These are phyloP conservation scores for Epicauta chinensis DNA, from an alignment of 1,140 invertebrate species.

Conservation along the genomic window DNA sequence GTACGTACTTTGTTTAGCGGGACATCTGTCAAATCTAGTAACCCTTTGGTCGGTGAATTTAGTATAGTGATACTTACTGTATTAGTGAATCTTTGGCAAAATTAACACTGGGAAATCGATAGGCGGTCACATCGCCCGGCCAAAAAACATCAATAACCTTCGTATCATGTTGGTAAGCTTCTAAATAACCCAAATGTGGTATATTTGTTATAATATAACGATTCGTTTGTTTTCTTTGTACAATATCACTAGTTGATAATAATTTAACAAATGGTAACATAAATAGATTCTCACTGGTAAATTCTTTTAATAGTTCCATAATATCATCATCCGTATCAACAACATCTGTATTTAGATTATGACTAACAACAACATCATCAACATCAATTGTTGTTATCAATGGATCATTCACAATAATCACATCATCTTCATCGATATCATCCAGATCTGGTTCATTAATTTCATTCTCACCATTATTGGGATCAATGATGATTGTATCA, in stretches of 20 bases:
- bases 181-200: conserved; percentile 31
- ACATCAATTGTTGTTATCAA: too few species aligned
- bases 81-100: conserved; percentile 16
- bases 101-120: conserved; percentile 24
- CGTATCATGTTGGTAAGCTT: conserved; percentile 20
- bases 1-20: too few species aligned
- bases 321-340: too few species aligned
- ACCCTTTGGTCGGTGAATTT: neutral
- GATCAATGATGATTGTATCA: too few species aligned
- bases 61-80: neutral
- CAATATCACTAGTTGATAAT: conserved; percentile 15
- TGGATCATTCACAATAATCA: too few species aligned
- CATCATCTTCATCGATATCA: conserved; percentile 5
- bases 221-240: conserved; percentile 3
- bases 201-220: conserved; percentile 32
- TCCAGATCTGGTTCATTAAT: neutral
- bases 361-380: too few species aligned
- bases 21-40: too few species aligned
- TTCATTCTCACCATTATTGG: too few species aligned
- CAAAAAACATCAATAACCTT: conserved; percentile 27
- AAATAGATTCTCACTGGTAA: conserved; percentile 4
- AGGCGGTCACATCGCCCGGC: conserved; percentile 29
- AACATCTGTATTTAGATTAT: too few species aligned
- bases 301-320: too few species aligned
- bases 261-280: conserved; percentile 8